These are phyloP conservation scores for Brachionus rotundiformis DNA, from an alignment of 1,140 invertebrate genomes.

Conservation along the genomic window DNA sequence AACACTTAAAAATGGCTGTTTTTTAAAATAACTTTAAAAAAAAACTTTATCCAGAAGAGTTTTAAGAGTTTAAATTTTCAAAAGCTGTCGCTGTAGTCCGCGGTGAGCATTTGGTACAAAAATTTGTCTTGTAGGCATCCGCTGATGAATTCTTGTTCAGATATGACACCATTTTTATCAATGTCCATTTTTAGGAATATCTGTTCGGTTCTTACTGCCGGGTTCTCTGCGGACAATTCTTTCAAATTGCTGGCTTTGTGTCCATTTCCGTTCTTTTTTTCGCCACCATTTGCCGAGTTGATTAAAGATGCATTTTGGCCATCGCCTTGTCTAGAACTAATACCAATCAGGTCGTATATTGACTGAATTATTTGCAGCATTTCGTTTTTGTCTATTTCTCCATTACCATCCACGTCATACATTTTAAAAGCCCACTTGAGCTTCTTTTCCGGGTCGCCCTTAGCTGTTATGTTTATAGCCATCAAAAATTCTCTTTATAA, in stretches of 20 bases:
- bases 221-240: slow-evolving; percentile 60
- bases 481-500: slow-evolving; percentile 93
- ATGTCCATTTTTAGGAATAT: slow-evolving; percentile 99
- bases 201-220: slow-evolving; percentile 92
- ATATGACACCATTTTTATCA: slow-evolving; percentile 95
- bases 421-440: slow-evolving; percentile 95
- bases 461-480: slow-evolving; percentile 95
- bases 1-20: no score
- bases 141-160: slow-evolving; percentile 96
- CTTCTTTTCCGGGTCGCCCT: slow-evolving; percentile 95
- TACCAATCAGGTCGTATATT: slow-evolving; percentile 51
- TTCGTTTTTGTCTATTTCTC: slow-evolving; percentile 91
- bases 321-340: neutral
- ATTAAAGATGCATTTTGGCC: neutral
- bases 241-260: slow-evolving; percentile 51
- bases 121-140: slow-evolving; percentile 97
- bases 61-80: neutral
- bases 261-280: slow-evolving; percentile 32
- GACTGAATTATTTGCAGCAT: slow-evolving; percentile 68
- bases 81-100: slow-evolving; percentile 53
- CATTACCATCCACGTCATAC: slow-evolving; percentile 99
- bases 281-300: neutral
- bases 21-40: no score
- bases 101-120: slow-evolving; percentile 82
- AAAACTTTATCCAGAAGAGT: slow-evolving; percentile 34